These are phyloP conservation scores for Eptatretus burgeri DNA, from an alignment of 2,113 vertebrate species.

Conservation along the genomic window DNA sequence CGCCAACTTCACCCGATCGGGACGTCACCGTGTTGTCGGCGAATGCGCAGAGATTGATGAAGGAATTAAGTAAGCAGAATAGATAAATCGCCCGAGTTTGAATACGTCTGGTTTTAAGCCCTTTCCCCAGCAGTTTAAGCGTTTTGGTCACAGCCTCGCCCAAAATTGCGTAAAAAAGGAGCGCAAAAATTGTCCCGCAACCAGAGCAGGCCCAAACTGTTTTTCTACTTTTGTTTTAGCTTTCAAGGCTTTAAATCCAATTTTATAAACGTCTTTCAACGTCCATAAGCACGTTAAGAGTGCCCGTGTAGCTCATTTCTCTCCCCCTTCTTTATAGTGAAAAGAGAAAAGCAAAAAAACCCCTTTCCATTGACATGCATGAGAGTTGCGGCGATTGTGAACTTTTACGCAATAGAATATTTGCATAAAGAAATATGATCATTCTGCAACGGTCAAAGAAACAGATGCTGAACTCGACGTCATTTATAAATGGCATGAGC, in stretches of 20 bases:
- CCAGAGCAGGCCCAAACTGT: background rate
- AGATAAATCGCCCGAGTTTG: constrained; percentile 5
- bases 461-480: too few relatives aligned
- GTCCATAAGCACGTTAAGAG: background rate
- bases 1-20: background rate
- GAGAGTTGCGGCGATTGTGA: too few relatives aligned
- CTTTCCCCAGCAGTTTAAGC: background rate
- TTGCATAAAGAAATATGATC: too few relatives aligned
- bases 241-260: constrained; percentile 1
- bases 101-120: constrained; percentile 6
- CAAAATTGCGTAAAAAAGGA: constrained; percentile 1
- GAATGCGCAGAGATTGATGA: background rate
- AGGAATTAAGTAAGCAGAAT: background rate
- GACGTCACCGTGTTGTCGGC: background rate
- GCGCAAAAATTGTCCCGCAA: background rate
- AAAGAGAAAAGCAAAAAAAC: too few relatives aligned
- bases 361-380: too few relatives aligned
- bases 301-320: background rate
- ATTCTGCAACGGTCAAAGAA: too few relatives aligned
- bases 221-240: constrained; percentile 4
- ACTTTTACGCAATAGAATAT: too few relatives aligned
- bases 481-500: too few relatives aligned
- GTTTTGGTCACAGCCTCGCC: constrained; percentile 6
- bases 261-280: constrained; percentile 5
- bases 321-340: too few relatives aligned